These are phyloP conservation scores for Geotrupes spiniger DNA, from an alignment of 2,888 invertebrate genomes.

Conservation along the genomic window DNA sequence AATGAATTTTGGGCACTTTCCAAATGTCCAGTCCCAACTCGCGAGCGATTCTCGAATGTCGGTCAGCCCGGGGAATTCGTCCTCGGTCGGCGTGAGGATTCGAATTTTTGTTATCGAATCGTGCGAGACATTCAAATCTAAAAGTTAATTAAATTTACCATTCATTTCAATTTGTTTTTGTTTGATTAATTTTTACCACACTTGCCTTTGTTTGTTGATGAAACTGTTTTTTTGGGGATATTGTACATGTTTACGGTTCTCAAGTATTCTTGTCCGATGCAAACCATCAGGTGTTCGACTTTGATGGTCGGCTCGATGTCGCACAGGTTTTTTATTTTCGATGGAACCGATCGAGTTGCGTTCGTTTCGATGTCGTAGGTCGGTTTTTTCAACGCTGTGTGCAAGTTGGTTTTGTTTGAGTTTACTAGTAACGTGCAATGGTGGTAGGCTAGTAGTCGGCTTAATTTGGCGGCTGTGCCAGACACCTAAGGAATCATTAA, in stretches of 20 bases:
- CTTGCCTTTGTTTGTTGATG: background rate
- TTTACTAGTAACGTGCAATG: slow-evolving; percentile 93
- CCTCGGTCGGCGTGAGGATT: slow-evolving; percentile 22
- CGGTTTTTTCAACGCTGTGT: slow-evolving; percentile 68
- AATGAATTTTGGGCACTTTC: slow-evolving; percentile 81
- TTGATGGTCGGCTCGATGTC: slow-evolving; percentile 71
- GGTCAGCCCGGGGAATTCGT: slow-evolving; percentile 58
- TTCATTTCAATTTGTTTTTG: background rate
- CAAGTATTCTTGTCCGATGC: slow-evolving; percentile 23
- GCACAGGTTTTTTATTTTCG: slow-evolving; percentile 77
- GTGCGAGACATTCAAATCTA: background rate
- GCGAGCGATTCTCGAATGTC: slow-evolving; percentile 66
- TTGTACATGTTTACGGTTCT: background rate
- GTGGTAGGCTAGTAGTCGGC: slow-evolving; percentile 86
- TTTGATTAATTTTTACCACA: background rate
- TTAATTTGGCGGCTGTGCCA: slow-evolving; percentile 93
- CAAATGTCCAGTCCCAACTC: slow-evolving; percentile 87
- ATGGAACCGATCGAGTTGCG: slow-evolving; percentile 80
- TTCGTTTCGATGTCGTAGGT: slow-evolving; percentile 76
- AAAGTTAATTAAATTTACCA: background rate
- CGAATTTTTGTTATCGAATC: slow-evolving; percentile 13
- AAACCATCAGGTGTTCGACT: slow-evolving; percentile 59
- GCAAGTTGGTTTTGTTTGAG: slow-evolving; percentile 73
- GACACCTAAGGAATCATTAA: slow-evolving; percentile 66
- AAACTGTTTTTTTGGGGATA: no score